These are phyloP conservation scores for Epizoanthus ramosus DNA, from an alignment of 92 coral and sea anemone species.

Conservation along the genomic window DNA sequence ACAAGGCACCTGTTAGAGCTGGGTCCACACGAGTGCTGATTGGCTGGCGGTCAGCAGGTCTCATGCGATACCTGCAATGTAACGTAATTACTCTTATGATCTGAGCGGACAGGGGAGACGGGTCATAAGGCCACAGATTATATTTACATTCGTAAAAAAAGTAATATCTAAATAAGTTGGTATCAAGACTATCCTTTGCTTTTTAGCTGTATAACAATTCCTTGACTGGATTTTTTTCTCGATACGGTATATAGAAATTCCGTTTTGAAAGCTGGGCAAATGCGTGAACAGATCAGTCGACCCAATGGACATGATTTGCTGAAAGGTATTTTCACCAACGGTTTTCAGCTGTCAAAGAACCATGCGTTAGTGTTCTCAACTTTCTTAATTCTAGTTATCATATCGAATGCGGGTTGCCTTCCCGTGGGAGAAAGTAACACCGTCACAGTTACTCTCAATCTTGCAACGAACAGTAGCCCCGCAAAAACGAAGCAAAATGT, in stretches of 20 bases:
- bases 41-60: slow-evolving; percentile 22
- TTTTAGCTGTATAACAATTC: too few species aligned
- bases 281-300: background rate
- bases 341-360: slow-evolving; percentile 1
- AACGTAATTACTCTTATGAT: slow-evolving; percentile 40
- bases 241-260: slow-evolving; percentile 10
- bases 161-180: slow-evolving; percentile 9
- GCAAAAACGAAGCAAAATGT: background rate
- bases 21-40: background rate
- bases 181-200: background rate
- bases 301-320: background rate
- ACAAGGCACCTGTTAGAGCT: background rate
- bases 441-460: slow-evolving; percentile 19
- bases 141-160: slow-evolving; percentile 13
- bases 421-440: background rate
- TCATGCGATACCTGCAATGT: slow-evolving; percentile 1
- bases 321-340: background rate
- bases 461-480: background rate
- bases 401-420: slow-evolving; percentile 3
- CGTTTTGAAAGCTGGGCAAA: background rate
- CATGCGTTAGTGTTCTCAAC: background rate
- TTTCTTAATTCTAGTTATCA: slow-evolving; percentile 8
- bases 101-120: slow-evolving; percentile 1
- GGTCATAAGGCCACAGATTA: slow-evolving; percentile 22
- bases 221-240: background rate